Base-by-base conservation (phyloP, 2,888 invertebrate genomes). In the Achlya flavicornis region DNA sequence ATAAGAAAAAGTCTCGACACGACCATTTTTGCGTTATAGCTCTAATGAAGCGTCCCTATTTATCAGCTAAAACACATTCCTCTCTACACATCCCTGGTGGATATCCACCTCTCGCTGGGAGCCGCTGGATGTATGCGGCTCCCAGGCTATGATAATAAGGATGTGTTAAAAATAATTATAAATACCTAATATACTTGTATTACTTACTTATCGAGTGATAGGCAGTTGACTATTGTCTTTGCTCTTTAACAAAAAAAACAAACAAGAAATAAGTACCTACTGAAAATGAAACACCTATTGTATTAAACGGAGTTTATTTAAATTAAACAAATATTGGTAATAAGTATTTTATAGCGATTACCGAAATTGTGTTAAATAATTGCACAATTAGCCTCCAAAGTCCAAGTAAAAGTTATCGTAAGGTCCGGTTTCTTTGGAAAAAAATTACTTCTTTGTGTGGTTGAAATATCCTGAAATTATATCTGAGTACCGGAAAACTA, bases 381-480 rank as follows among this genome's bases (percentile, higher is more conserved):
- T 60, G 43, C 41, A 60, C 26, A 60, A 60, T 60, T 60, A 60
- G 60, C 60, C 60, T 60, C 43, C 60, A 60, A 60, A 26, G 53
- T 53, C 16, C 14, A 43, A 60, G 60, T 60, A 60, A 60, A 60
- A 60, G 60, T 60, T 16, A 41, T 60, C 10, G 19, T 53, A 60
- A 60, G 26, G 43, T 60, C 60, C 60, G 60, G 60, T 60, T 60
- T 60, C 60, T 41, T n/a, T 41, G 41, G 41, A 59, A 59, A 53
- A 26, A 53, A 53, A 16, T 43, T 3, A 60, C 41, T 14, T 60
- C 32, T 58, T 60, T 60, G 19, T 60, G 60, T 12, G 60, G 19
- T 43, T 60, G 19, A 41, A 43, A 60, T 60, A 43, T 60, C 60
- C 60, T 43, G 60, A 59, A 59, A 35, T 19, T 16, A 41, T 41